A percentile compares a stretch with the other conserved stretches of the same genome.
These are phyloP conservation scores for Tanaodytes sp. DNA, from an alignment of 2,888 invertebrate genomes.

Conservation along the genomic window DNA sequence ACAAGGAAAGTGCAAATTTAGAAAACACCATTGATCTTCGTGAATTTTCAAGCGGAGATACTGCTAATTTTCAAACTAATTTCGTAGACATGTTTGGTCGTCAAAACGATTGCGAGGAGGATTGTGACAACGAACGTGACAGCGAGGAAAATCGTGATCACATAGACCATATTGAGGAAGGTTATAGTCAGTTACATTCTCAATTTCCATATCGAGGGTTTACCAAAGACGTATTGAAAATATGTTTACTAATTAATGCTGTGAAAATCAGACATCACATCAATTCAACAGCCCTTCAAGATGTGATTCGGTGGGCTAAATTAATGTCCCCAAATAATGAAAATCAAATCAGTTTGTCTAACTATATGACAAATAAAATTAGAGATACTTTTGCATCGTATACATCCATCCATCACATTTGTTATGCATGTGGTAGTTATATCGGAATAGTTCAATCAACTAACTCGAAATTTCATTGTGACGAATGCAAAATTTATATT, in stretches of 20 bases:
- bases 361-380: conserved; percentile 22
- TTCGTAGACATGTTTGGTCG: not conserved
- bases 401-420: conserved; percentile 17
- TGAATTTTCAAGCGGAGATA: not conserved
- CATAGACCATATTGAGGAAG: not conserved
- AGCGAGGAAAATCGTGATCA: not conserved
- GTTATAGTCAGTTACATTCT: not conserved
- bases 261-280: too few relatives aligned
- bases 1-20: not conserved
- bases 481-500: conserved; percentile 1
- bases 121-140: not conserved
- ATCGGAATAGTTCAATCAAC: not conserved
- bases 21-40: not conserved
- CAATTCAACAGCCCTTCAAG: too few relatives aligned
- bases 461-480: conserved; percentile 1
- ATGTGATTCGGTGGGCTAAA: too few relatives aligned
- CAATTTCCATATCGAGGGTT: conserved; percentile 5
- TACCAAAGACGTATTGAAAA: not conserved
- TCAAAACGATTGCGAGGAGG: conserved; percentile 1
- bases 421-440: conserved; percentile 10
- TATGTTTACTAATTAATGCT: too few relatives aligned
- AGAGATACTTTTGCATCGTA: conserved; percentile 14
- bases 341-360: not conserved
- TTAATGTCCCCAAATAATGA: conserved; percentile 1
- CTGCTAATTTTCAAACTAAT: not conserved